Evolutionary conservation across 2,113 vertebrate species (phyloP), one percentile per base, ranked within the genome.

Genomic region (Aix galericulata): DNA sequence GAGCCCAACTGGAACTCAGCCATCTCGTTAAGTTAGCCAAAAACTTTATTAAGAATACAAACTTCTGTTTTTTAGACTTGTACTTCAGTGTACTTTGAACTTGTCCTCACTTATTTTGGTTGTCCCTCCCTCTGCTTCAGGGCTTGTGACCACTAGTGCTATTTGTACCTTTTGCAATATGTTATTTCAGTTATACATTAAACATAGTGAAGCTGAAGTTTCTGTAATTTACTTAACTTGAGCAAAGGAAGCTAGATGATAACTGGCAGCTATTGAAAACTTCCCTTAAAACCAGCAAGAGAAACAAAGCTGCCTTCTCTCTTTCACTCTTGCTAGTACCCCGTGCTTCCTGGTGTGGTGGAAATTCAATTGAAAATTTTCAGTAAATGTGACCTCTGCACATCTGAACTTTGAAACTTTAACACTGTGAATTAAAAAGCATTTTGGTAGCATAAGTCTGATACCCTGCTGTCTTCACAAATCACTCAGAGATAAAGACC

Each of bases 11-110:
- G 22, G 31, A 15, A 66, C 32, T 56, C 3, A 0, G 23, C 75
- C 31, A 11, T 36, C 25, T 40, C n/a, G 6, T 40, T 67, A 15
- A 11, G 48, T 62, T 52, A 68, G 48, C 10, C 21, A 86, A 77
- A 72, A 72, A 60, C 7, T 21, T 0, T 15, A 40, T 23, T 60
- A 53, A 53, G 0, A 0, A 25, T 23, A 53, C 5, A 13, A 59
- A 8, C 11, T 42, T 74, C 8, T 75, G 11, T 27, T 87, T 91
- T 66, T 73, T 21, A 69, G 17, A n/a, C 32, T 53, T 74, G 10
- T 31, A 16, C 55, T 84, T 85, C 32, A 16, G 4, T 38, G 20
- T 69, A n/a, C 46, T 48, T 23, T 34, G 31, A 26, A 36, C n/a
- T 64, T n/a, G 21, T 46, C 53, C 66, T 91, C 18, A n/a, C 44